phyloP scores from a whole-genome alignment of 2,113 vertebrate genomes.

The Forbesichthys agassizii region DNA sequence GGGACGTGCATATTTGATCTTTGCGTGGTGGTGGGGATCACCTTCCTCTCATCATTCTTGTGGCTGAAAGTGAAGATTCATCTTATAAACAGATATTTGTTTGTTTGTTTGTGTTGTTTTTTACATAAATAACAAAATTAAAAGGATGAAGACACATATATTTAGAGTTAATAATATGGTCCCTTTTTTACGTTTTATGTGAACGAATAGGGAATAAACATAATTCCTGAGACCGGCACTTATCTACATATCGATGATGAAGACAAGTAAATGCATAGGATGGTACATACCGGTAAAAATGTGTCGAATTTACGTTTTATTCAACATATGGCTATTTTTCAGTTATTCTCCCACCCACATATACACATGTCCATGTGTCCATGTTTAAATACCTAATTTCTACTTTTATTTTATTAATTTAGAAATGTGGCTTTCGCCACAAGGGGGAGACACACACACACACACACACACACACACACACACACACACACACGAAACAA shows the following conservation, averaged over 20 bases:
- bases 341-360: not conserved
- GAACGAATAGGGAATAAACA: no score
- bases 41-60: constrained; percentile 19
- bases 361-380: not conserved
- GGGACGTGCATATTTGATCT: not conserved
- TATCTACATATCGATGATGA: constrained; percentile 28
- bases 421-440: constrained; percentile 4
- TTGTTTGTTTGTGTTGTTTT: constrained; percentile 27
- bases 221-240: no score
- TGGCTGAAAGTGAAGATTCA: constrained; percentile 17
- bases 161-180: constrained; percentile 51
- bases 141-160: constrained; percentile 60
- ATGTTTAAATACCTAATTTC: not conserved
- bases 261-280: constrained; percentile 53
- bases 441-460: not conserved
- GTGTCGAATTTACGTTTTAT: no score
- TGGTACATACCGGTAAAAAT: not conserved
- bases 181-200: no score
- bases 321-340: no score
- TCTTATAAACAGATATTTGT: constrained; percentile 17
- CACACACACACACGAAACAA: constrained; percentile 2
- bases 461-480: not conserved
- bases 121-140: constrained; percentile 6
- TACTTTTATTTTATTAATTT: no score
- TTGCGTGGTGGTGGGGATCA: constrained; percentile 17